Conservation (phyloP, 1,140 invertebrate genomes). For the Euwallacea fornicatus region DNA sequence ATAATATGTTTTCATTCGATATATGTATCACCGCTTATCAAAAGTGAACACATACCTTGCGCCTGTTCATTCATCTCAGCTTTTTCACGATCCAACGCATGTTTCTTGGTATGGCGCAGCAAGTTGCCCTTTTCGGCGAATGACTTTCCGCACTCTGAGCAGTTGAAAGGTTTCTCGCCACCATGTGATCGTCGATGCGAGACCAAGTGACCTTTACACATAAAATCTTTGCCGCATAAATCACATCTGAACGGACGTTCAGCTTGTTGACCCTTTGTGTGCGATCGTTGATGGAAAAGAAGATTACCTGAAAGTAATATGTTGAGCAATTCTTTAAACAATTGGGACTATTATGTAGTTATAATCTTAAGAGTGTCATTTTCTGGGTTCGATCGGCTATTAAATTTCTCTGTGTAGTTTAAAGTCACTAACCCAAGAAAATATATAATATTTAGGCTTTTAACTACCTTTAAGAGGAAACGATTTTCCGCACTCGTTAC, state of each 20-base stretch:
- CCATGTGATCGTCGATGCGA: slow-evolving; percentile 88
- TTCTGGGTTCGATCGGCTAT: too few species aligned
- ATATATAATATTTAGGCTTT: not conserved
- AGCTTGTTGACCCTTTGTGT: slow-evolving; percentile 81
- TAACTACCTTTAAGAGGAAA: slow-evolving; percentile 73
- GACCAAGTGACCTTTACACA: slow-evolving; percentile 92
- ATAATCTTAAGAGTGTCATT: too few species aligned
- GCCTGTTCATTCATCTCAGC: slow-evolving; percentile 24
- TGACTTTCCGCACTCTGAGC: slow-evolving; percentile 74
- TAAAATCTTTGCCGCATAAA: slow-evolving; percentile 94
- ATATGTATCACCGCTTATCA: not conserved
- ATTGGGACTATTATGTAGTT: too few species aligned
- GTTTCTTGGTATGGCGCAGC: slow-evolving; percentile 63
- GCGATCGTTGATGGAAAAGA: slow-evolving; percentile 93
- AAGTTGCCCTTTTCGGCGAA: slow-evolving; percentile 78
- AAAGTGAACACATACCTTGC: slow-evolving; percentile 16
- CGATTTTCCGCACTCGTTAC: slow-evolving; percentile 81
- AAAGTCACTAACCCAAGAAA: not conserved
- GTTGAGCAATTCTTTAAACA: too few species aligned
- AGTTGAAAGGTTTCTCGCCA: slow-evolving; percentile 79
- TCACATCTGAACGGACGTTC: slow-evolving; percentile 93
- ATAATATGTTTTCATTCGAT: not conserved
- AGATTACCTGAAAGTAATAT: slow-evolving; percentile 58
- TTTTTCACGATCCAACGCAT: slow-evolving; percentile 51
- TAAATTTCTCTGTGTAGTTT: too few species aligned